Conservation (phyloP, 2,888 invertebrate genomes). For the Coleophora flavipennella region DNA sequence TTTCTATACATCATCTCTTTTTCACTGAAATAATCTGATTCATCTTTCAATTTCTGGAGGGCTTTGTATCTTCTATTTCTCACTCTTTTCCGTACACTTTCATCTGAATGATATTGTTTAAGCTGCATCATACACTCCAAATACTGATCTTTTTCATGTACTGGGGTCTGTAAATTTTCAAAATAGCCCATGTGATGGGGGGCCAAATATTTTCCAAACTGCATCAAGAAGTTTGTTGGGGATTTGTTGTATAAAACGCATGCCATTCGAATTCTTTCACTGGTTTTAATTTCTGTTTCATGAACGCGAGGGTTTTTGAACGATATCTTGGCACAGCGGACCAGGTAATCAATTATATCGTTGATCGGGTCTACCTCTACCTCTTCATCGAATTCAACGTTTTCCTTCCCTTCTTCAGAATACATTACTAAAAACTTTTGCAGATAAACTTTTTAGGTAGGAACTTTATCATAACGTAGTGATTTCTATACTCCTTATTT, state of each 20-base stretch:
- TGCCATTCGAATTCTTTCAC: conserved; percentile 81
- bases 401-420: too few species aligned
- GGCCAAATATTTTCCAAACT: conserved; percentile 82
- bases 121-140: conserved; percentile 76
- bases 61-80: conserved; percentile 90
- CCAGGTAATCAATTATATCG: conserved; percentile 76
- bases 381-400: conserved; percentile 14
- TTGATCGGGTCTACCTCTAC: conserved; percentile 46
- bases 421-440: too few species aligned
- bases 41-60: conserved; percentile 78
- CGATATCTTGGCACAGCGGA: conserved; percentile 73
- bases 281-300: conserved; percentile 79
- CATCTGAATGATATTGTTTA: conserved; percentile 66
- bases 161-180: conserved; percentile 36
- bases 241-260: conserved; percentile 75
- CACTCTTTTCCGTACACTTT: conserved; percentile 66
- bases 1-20: conserved; percentile 94
- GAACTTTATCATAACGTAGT: too few species aligned
- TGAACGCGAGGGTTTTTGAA: conserved; percentile 89
- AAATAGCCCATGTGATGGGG: conserved; percentile 81
- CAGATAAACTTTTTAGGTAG: too few species aligned
- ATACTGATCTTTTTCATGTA: conserved; percentile 67
- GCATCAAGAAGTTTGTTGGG: conserved; percentile 79
- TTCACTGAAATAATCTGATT: conserved; percentile 89
- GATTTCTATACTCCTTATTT: too few species aligned